Percentiles rank a stretch among this genome's conserved stretches.
Conservation (phyloP, 1,140 invertebrate species). For the Lepidurus packardi region DNA sequence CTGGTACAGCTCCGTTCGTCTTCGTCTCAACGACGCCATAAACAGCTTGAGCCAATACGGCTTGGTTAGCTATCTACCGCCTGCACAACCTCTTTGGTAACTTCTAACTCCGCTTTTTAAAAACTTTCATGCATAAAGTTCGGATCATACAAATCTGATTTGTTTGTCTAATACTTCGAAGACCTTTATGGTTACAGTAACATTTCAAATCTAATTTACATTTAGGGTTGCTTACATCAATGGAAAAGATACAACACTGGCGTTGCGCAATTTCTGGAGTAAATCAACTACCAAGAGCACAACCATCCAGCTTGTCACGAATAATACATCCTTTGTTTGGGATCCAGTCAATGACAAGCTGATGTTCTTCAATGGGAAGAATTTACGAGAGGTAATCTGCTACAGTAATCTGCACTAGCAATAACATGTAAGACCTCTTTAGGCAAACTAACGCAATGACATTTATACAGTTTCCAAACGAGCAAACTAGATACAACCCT, state of each 20-base stretch:
- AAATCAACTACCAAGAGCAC: neutral
- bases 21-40: neutral
- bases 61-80: neutral
- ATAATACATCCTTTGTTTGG: neutral
- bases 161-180: neutral
- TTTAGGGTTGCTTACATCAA: neutral
- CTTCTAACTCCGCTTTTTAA: neutral
- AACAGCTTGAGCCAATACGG: neutral
- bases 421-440: neutral
- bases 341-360: neutral
- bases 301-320: neutral
- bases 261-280: neutral
- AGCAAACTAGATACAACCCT: neutral
- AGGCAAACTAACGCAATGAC: neutral
- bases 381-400: neutral
- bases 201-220: neutral
- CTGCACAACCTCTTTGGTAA: neutral
- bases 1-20: neutral
- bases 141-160: neutral
- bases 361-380: neutral
- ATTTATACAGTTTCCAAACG: neutral
- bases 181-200: neutral
- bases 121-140: neutral
- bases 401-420: too few species aligned
- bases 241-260: neutral